Evolutionary conservation across 2,797 vertebrate genomes (phyloP).

Genomic region (Smutsia temminckii): DNA sequence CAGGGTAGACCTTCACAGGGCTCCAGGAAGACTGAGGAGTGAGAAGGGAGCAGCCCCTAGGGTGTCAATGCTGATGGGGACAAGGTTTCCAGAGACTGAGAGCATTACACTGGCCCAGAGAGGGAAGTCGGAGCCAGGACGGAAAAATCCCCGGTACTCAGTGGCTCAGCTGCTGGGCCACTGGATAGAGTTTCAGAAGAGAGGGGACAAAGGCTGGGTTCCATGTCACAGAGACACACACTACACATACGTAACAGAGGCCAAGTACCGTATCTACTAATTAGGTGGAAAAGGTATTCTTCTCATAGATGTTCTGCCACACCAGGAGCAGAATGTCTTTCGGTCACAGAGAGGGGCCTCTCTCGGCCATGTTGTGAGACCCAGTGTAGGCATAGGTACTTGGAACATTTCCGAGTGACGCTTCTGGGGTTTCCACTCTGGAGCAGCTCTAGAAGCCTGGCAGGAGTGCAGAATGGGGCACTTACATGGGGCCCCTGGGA

Average conservation of each 20-base stretch:
- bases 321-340: not conserved
- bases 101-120: too few relatives aligned
- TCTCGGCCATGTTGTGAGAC: not conserved
- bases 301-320: not conserved
- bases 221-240: not conserved
- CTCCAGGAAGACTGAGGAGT: not conserved
- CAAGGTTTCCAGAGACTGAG: not conserved
- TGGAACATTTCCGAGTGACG: accelerated
- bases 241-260: not conserved
- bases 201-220: not conserved
- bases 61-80: too few relatives aligned
- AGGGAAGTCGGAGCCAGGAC: not conserved
- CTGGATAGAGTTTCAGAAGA: not conserved
- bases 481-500: not conserved
- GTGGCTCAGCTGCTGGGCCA: not conserved
- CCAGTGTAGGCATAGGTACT: not conserved
- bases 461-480: not conserved
- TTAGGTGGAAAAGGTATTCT: not conserved
- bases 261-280: too few relatives aligned
- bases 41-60: not conserved
- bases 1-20: accelerated
- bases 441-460: not conserved
- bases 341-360: not conserved
- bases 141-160: not conserved
- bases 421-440: accelerated